phyloP scores from a whole-genome alignment of 2,113 vertebrate genomes.

The Menura novaehollandiae region DNA sequence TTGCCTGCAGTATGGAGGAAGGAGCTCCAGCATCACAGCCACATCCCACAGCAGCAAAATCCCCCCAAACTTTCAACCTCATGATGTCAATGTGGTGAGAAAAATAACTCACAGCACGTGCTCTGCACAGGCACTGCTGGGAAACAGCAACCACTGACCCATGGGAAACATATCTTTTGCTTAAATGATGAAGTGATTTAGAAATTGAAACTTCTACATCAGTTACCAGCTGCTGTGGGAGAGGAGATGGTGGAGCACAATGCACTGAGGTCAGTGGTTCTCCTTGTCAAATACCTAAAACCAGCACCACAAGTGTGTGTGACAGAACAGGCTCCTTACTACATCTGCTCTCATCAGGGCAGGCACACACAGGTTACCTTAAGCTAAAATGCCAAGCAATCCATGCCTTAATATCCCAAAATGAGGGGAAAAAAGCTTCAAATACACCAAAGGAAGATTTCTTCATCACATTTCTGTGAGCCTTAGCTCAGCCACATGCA shows the following conservation, averaged over 20 bases:
- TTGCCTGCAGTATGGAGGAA: background rate
- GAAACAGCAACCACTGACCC: background rate
- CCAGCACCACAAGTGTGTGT: background rate
- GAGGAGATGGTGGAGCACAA: background rate
- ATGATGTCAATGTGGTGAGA: fast-evolving
- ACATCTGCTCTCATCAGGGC: fast-evolving
- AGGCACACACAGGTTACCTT: fast-evolving
- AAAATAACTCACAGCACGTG: background rate
- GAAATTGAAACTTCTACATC: background rate
- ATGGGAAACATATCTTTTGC: fast-evolving
- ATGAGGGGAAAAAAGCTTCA: background rate
- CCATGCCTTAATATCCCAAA: background rate
- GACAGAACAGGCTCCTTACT: background rate
- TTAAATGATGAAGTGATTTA: background rate
- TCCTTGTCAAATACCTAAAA: background rate
- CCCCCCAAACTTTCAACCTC: background rate
- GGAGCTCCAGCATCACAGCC: background rate
- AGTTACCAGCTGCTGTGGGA: background rate
- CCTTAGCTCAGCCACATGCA: fast-evolving
- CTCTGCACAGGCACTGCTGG: background rate
- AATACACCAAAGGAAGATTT: background rate
- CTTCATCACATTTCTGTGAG: background rate
- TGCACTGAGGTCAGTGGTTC: background rate
- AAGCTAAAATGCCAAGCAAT: background rate
- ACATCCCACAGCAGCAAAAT: background rate